phyloP scores from a whole-genome alignment of 2,888 invertebrate genomes.

The Nephrotoma flavescens region DNA sequence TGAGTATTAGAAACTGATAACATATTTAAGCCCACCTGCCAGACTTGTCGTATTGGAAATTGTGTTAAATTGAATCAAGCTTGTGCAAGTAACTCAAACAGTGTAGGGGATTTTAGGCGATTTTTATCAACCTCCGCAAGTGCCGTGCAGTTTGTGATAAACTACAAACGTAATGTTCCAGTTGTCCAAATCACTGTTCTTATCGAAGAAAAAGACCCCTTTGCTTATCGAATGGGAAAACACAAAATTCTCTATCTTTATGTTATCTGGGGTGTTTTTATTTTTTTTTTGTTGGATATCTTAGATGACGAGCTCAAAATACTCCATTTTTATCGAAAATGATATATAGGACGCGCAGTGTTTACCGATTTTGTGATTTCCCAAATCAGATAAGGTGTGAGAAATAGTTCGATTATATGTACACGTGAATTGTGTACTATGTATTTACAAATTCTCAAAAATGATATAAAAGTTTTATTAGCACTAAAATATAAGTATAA shows the following conservation, averaged over 20 bases:
- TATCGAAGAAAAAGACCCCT: neutral
- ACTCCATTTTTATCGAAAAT: neutral
- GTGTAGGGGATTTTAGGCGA: neutral
- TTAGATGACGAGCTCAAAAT: neutral
- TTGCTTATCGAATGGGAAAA: neutral
- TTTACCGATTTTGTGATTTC: neutral
- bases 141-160: neutral
- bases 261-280: neutral
- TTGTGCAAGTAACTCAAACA: neutral
- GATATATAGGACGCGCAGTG: too few species aligned
- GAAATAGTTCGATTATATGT: neutral
- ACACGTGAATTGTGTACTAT: neutral
- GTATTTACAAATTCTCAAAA: neutral
- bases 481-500: too few species aligned
- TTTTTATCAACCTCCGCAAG: neutral
- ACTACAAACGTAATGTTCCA: neutral
- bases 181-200: neutral
- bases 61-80: neutral
- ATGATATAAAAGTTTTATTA: too few species aligned
- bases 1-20: neutral
- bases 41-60: neutral
- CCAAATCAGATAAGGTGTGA: neutral
- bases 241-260: neutral
- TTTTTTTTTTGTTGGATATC: neutral
- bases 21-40: neutral